These are phyloP conservation scores for Opisthocomus hoazin DNA, from an alignment of 2,113 vertebrate species.

Conservation along the genomic window DNA sequence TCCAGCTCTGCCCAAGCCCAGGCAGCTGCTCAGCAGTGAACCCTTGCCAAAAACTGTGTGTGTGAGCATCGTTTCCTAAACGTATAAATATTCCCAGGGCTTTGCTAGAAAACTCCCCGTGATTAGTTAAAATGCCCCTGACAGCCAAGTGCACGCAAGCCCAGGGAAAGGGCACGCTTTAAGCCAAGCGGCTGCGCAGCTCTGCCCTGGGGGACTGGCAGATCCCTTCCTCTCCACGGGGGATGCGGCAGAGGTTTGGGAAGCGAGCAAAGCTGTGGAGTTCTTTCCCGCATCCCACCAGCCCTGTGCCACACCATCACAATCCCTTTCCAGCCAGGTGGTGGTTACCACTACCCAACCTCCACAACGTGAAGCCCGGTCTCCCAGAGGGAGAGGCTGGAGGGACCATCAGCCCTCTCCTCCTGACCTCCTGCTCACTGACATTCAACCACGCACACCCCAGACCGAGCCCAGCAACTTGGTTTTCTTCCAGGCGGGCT, in stretches of 20 bases:
- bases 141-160: not conserved
- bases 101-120: constrained; percentile 46
- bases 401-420: not conserved
- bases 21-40: constrained; percentile 55
- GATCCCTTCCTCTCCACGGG: not conserved
- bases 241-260: not conserved
- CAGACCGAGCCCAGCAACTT: not conserved
- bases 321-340: not conserved
- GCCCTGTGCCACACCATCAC: not conserved
- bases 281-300: rapidly evolving
- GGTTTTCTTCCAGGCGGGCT: not conserved
- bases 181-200: not conserved
- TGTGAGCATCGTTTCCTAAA: constrained; percentile 60
- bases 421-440: not conserved
- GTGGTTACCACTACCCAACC: not conserved
- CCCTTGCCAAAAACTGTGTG: constrained; percentile 44
- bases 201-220: not conserved
- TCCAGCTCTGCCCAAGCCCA: constrained; percentile 28
- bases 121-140: constrained; percentile 26
- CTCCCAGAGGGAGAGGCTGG: not conserved
- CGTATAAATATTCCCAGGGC: constrained; percentile 53
- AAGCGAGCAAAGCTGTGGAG: not conserved
- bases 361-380: not conserved
- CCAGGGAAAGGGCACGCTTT: not conserved
- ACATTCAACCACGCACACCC: not conserved